Conservation (phyloP, 2,797 vertebrate species). For the Sparus aurata region DNA sequence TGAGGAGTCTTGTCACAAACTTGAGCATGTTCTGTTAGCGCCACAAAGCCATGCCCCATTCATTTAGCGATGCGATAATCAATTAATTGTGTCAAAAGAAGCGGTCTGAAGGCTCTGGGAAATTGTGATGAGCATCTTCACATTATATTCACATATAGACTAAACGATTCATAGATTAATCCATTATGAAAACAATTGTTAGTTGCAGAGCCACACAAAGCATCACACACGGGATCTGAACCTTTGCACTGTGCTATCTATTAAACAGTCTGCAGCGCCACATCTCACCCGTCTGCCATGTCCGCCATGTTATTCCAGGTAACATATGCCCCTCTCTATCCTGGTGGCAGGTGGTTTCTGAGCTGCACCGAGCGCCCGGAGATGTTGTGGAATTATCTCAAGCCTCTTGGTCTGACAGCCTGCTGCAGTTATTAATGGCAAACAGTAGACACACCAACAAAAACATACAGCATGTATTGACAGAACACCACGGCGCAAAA, state of each 20-base stretch:
- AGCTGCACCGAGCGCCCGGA: constrained; percentile 27
- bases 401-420: constrained; percentile 47
- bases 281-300: constrained; percentile 24
- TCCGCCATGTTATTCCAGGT: constrained; percentile 23
- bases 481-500: constrained; percentile 17
- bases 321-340: constrained; percentile 38
- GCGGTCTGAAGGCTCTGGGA: too few relatives aligned
- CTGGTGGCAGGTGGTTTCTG: constrained; percentile 47
- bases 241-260: constrained; percentile 2
- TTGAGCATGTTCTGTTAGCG: too few relatives aligned
- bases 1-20: too few relatives aligned
- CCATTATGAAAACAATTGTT: too few relatives aligned
- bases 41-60: too few relatives aligned
- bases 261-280: constrained; percentile 4
- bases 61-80: too few relatives aligned
- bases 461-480: constrained; percentile 42
- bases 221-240: neutral
- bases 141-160: too few relatives aligned
- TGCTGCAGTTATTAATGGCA: constrained; percentile 55
- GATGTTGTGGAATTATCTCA: constrained; percentile 52
- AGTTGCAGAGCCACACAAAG: neutral
- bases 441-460: constrained; percentile 43
- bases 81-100: too few relatives aligned
- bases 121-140: too few relatives aligned
- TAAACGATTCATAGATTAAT: too few relatives aligned